phyloP scores from a whole-genome alignment of 53 echinoderm and acorn worm genomes.

The Glandiceps talaboti region DNA sequence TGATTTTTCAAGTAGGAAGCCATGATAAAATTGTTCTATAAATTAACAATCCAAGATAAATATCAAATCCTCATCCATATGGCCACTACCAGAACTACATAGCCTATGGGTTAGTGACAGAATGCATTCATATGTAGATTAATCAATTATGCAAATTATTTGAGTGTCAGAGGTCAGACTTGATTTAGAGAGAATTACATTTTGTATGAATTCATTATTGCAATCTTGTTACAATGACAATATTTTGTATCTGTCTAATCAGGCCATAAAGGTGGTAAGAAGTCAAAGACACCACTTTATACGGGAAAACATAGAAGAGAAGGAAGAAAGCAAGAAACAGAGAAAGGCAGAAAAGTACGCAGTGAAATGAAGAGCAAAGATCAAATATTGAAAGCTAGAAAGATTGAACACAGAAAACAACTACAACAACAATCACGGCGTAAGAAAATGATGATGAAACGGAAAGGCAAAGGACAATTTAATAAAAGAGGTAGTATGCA shows the following conservation, averaged over 20 bases:
- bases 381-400: constrained; percentile 56
- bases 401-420: constrained; percentile 1
- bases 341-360: constrained; percentile 26
- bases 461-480: neutral
- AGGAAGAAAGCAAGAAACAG: constrained; percentile 14
- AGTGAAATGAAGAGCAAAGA: constrained; percentile 24
- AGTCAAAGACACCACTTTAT: neutral
- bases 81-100: too few relatives aligned
- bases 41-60: too few relatives aligned
- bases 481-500: neutral
- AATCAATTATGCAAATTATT: too few relatives aligned
- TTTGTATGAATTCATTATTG: too few relatives aligned
- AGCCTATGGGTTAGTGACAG: too few relatives aligned
- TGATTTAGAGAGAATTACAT: too few relatives aligned
- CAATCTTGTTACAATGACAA: too few relatives aligned
- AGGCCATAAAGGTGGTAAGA: neutral
- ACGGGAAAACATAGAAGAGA: constrained; percentile 12
- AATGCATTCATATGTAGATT: too few relatives aligned
- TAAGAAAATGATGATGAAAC: neutral
- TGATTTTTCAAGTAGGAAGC: too few relatives aligned
- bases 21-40: too few relatives aligned
- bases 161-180: too few relatives aligned
- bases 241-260: neutral
- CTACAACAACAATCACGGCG: neutral
- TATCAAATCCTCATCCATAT: too few relatives aligned